Evolutionary conservation across 1,140 invertebrate genomes (phyloP).

Genomic region (Lutraria rhynchaena): DNA sequence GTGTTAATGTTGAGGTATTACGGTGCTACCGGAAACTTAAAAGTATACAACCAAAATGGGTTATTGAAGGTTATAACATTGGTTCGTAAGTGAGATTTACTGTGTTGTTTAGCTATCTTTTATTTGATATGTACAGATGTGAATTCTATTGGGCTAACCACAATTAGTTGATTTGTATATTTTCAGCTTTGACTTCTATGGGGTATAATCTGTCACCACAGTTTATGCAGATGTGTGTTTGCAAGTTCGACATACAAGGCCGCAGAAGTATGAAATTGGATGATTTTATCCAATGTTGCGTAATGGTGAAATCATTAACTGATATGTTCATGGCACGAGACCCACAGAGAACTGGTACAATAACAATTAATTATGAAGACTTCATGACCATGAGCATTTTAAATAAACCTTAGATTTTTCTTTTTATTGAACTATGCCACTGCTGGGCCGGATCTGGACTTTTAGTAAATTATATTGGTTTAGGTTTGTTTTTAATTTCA

Average conservation of each 20-base stretch:
- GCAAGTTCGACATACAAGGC: conserved; percentile 86
- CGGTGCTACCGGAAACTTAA: too few relatives aligned
- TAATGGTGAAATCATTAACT: conserved; percentile 93
- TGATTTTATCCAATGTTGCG: conserved; percentile 93
- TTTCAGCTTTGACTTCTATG: conserved; percentile 91
- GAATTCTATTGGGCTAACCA: too few relatives aligned
- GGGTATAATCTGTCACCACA: conserved; percentile 92
- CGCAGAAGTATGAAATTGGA: conserved; percentile 87
- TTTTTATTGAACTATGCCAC: not conserved
- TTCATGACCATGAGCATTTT: conserved; percentile 89
- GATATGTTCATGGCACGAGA: conserved; percentile 92
- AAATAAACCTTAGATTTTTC: conserved; percentile 70
- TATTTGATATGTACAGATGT: too few relatives aligned
- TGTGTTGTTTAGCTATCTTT: too few relatives aligned
- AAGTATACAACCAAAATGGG: too few relatives aligned
- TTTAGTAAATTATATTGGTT: not conserved
- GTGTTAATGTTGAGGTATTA: too few relatives aligned
- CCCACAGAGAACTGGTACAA: conserved; percentile 88
- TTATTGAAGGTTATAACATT: too few relatives aligned
- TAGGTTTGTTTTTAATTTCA: not conserved
- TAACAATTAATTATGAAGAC: conserved; percentile 93
- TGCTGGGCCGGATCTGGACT: too few relatives aligned
- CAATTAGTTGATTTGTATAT: conserved; percentile 38
- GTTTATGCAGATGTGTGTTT: conserved; percentile 89
- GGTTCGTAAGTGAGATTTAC: too few relatives aligned